phyloP scores from a whole-genome alignment of 1,140 invertebrate genomes.

The Drosophila suzukii region DNA sequence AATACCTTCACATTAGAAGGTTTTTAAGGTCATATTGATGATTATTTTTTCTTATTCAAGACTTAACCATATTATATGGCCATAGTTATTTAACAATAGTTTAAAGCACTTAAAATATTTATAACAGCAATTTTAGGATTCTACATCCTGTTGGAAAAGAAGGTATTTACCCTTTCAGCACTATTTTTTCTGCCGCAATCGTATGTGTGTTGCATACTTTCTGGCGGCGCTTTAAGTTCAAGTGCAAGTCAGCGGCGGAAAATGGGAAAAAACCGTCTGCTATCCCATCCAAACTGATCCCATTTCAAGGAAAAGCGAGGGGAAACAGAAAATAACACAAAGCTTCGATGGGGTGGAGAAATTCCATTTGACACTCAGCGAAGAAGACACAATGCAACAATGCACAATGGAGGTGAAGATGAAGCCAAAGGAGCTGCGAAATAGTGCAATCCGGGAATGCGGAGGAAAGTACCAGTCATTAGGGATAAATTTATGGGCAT shows the following conservation, averaged over 20 bases:
- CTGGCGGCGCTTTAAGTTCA: conserved; percentile 67
- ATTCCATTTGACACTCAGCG: conserved; percentile 49
- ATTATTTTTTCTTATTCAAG: no score
- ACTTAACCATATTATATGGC: no score
- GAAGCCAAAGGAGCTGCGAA: conserved; percentile 17
- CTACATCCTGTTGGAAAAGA: neutral
- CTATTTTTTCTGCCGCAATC: neutral
- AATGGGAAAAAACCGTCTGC: conserved; percentile 2
- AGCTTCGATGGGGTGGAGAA: neutral
- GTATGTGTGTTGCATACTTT: conserved; percentile 43
- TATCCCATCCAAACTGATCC: conserved; percentile 22
- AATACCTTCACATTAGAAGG: no score
- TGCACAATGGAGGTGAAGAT: conserved; percentile 5
- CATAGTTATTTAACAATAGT: no score
- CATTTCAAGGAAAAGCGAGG: conserved; percentile 24
- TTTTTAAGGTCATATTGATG: no score
- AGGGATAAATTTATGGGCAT: conserved; percentile 4
- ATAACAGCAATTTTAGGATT: no score
- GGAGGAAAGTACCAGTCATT: neutral
- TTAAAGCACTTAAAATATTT: no score
- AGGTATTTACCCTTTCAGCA: no score
- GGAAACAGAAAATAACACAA: neutral
- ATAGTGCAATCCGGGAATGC: neutral
- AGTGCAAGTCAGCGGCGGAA: conserved; percentile 49
- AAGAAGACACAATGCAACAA: conserved; percentile 26